Evolutionary conservation across 2,113 vertebrate species (phyloP), one percentile per base, ranked within the genome.

Genomic region (Bos javanicus): DNA sequence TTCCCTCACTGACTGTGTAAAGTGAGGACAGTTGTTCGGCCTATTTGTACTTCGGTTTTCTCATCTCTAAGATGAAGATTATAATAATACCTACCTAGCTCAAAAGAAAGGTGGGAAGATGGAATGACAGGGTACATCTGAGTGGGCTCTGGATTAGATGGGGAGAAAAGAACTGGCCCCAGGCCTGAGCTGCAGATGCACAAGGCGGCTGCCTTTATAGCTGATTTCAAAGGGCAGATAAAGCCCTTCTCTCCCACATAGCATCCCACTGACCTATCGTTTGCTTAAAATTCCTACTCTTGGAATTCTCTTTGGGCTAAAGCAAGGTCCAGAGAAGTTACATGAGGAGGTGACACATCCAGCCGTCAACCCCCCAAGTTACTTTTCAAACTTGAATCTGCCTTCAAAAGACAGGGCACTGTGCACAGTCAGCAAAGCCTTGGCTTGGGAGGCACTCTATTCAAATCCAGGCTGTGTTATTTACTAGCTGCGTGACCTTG

Each of bases 251-350:
- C 39, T 93, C 54, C 48, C 54, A 93, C 39, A 56, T 71, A 89
- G 39, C 25, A 81, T n/a, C 39, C 46, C n/a, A 67, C 16, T 90
- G 76, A 87, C 43, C n/a, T 74, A 7, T 30, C 30, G 6, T 56
- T 3, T 78, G 11, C 43, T 74, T 93, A 46, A 86, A 92, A 78
- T 80, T 52, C 26, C 78, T 90, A 46, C 23, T 46, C 6, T 59
- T 92, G 64, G 36, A 87, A 93, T 94, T 98, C 19, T 28, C 48
- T 74, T 71, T 89, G 39, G 5, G 23, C 52, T 95, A 78, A 92
- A 93, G 52, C 84, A 95, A 94, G 76, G 19, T 36, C 54, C 48
- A 43, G 36, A 82, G 30, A 95, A 33, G 36, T 83, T 46, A 91
- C 5, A 4, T 50, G 26, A 74, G n/a, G 83, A 91, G 11, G 14